phyloP scores from a whole-genome alignment of 2,113 vertebrate species.

The Thamnophis sirtalis region DNA sequence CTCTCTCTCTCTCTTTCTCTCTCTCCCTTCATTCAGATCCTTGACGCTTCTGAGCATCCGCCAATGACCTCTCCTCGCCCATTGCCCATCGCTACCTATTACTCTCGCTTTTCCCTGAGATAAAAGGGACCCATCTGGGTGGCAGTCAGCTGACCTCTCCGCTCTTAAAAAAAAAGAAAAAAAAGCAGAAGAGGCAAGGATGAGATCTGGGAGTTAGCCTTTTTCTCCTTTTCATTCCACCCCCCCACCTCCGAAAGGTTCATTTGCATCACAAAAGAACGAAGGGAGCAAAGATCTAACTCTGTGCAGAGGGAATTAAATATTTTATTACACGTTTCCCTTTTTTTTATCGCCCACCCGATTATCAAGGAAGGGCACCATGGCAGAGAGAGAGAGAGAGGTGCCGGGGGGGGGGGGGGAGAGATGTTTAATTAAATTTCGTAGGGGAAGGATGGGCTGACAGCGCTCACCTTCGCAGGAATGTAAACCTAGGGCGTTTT shows the following conservation, averaged over 20 bases:
- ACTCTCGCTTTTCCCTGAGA: slow-evolving; percentile 40
- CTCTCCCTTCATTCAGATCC: slow-evolving; percentile 39
- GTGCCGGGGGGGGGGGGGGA: neutral
- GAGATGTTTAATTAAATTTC: slow-evolving; percentile 69
- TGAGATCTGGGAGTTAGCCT: slow-evolving; percentile 22
- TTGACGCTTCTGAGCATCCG: slow-evolving; percentile 57
- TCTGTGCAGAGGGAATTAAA: slow-evolving; percentile 43
- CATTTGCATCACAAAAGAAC: slow-evolving; percentile 65
- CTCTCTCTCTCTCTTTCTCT: slow-evolving; percentile 28
- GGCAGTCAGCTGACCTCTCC: slow-evolving; percentile 66
- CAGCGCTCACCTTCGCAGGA: neutral
- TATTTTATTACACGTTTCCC: slow-evolving; percentile 46
- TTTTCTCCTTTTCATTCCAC: neutral
- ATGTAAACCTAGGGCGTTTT: neutral
- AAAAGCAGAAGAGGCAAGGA: slow-evolving; percentile 41
- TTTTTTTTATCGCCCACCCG: slow-evolving; percentile 18
- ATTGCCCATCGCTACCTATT: slow-evolving; percentile 40
- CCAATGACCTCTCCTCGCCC: slow-evolving; percentile 43
- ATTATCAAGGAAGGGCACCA: slow-evolving; percentile 19
- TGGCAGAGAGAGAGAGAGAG: neutral
- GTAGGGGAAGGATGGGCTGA: neutral
- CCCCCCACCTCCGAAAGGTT: neutral
- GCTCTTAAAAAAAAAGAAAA: slow-evolving; percentile 31
- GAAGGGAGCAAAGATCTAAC: slow-evolving; percentile 44
- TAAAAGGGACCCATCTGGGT: slow-evolving; percentile 41